A percentile compares a stretch with the other conserved stretches of the same genome.
Evolutionary conservation across 1,140 invertebrate genomes (phyloP).

Genomic region (Caerostris darwini): DNA sequence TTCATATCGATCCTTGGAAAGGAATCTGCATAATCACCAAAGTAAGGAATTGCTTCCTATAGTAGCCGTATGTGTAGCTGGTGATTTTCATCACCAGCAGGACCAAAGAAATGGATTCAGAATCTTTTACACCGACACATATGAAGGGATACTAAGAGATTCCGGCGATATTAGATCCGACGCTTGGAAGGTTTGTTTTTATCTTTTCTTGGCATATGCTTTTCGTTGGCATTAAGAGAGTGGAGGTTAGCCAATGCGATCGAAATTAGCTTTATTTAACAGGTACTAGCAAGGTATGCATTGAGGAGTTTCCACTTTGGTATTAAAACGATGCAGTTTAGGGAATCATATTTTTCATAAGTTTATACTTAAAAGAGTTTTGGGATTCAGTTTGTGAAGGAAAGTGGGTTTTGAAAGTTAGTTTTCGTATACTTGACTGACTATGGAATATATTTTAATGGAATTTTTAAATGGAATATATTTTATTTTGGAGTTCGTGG

Average conservation of each 20-base stretch:
- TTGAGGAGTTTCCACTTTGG: background rate
- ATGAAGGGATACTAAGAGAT: background rate
- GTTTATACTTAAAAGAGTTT: too few species aligned
- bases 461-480: too few species aligned
- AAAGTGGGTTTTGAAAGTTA: too few species aligned
- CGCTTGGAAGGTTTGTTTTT: background rate
- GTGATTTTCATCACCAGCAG: conserved; percentile 51
- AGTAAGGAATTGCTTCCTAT: conserved; percentile 57
- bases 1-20: conserved; percentile 66
- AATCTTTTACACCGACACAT: conserved; percentile 31
- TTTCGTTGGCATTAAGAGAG: background rate
- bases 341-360: too few species aligned
- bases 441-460: too few species aligned
- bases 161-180: conserved; percentile 5
- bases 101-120: conserved; percentile 21
- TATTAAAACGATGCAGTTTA: background rate
- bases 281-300: background rate
- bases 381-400: too few species aligned
- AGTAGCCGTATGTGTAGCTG: conserved; percentile 40
- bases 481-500: too few species aligned
- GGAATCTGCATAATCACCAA: conserved; percentile 74
- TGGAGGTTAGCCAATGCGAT: conserved; percentile 14
- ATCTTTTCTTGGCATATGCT: background rate
- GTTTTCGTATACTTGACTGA: too few species aligned
- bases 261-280: conserved; percentile 52